phyloP scores from a whole-genome alignment of 1,140 invertebrate species.

The Bicyclus anynana region DNA sequence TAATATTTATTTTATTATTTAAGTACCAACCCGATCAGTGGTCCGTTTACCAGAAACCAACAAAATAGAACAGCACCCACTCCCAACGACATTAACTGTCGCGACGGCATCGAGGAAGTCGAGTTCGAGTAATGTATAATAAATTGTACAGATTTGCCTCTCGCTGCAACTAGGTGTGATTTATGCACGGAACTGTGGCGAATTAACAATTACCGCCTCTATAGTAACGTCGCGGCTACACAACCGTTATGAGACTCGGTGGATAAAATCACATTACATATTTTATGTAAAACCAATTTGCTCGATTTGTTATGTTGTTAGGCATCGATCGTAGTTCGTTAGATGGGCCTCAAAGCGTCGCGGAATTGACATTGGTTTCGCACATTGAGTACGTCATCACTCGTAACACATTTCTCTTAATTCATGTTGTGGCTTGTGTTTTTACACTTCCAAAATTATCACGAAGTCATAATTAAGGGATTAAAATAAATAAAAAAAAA shows the following conservation, averaged over 20 bases:
- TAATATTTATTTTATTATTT: no score
- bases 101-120: conserved; percentile 36
- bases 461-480: no score
- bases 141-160: conserved; percentile 64
- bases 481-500: no score
- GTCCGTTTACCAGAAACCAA: no score
- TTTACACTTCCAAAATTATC: no score
- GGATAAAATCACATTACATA: conserved; percentile 29
- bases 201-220: conserved; percentile 64
- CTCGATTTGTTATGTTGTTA: conserved; percentile 23
- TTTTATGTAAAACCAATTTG: conserved; percentile 30
- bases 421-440: no score
- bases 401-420: no score
- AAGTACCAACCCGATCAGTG: no score
- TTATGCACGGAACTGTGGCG: conserved; percentile 64
- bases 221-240: conserved; percentile 38
- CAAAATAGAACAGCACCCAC: conserved; percentile 27
- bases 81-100: conserved; percentile 41
- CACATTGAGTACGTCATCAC: no score
- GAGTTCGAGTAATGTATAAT: conserved; percentile 53
- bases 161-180: conserved; percentile 60
- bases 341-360: no score
- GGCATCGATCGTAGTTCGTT: background rate
- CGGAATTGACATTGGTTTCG: no score
- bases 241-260: conserved; percentile 41